Percentiles rank a stretch among this genome's conserved stretches.
Conservation (phyloP, 2,797 vertebrate species). For the Galagoides demidoff region DNA sequence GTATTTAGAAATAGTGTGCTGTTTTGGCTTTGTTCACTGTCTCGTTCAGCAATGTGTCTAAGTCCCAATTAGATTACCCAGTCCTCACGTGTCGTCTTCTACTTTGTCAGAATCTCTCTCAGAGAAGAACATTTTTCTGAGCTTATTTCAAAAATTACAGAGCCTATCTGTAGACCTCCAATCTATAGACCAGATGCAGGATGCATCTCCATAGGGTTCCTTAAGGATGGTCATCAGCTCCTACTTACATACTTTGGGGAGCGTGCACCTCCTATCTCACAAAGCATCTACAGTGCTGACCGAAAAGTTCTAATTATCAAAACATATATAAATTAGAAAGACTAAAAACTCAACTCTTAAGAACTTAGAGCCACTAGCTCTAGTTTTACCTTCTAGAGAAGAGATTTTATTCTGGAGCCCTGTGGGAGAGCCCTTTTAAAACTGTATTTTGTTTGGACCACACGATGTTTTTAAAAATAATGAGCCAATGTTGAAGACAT, state of each 20-base stretch:
- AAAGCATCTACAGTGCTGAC: not conserved
- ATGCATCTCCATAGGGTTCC: not conserved
- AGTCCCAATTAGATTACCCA: not conserved
- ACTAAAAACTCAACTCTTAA: not conserved
- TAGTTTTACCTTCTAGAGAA: constrained; percentile 3
- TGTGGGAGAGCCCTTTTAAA: not conserved
- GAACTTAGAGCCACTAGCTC: not conserved
- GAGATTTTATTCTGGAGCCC: not conserved
- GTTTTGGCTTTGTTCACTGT: not conserved
- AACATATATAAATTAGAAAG: not conserved
- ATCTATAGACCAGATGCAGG: not conserved
- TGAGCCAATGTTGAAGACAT: constrained; percentile 15
- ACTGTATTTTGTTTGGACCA: constrained; percentile 23
- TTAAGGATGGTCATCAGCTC: not conserved
- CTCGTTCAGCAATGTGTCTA: not conserved
- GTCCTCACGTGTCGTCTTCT: not conserved
- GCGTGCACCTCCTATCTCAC: not conserved
- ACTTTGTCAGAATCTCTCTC: not conserved
- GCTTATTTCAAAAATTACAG: not conserved
- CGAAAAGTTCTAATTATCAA: not conserved
- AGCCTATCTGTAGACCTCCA: not conserved
- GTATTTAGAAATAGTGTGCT: not conserved
- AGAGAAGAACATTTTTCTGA: constrained; percentile 2
- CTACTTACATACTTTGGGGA: not conserved
- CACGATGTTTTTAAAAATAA: constrained; percentile 42